Percentiles rank a stretch among this genome's conserved stretches.
phyloP scores from a whole-genome alignment of 92 coral and sea anemone genomes.

The Nematostella vectensis region DNA sequence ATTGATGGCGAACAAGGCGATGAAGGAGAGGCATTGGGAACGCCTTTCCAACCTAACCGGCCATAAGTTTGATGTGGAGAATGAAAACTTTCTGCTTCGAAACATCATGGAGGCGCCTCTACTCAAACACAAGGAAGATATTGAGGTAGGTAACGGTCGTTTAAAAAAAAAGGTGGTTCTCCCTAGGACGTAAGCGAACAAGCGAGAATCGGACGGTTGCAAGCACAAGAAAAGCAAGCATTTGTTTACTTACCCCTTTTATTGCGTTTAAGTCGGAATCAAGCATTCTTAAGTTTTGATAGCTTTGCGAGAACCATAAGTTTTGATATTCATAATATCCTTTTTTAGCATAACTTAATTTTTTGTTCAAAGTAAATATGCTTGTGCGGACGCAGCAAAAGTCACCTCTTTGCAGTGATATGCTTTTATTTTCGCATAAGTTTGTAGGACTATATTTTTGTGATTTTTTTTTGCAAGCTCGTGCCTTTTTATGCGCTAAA shows the following conservation, averaged over 20 bases:
- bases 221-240: neutral
- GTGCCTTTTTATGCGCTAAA: too few species aligned
- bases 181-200: too few species aligned
- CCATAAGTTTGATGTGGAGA: slow-evolving; percentile 74
- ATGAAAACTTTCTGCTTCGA: slow-evolving; percentile 72
- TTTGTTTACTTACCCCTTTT: neutral
- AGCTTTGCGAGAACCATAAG: too few species aligned
- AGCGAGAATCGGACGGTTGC: neutral
- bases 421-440: too few species aligned
- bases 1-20: slow-evolving; percentile 82
- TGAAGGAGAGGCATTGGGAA: slow-evolving; percentile 92
- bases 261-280: neutral
- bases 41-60: slow-evolving; percentile 65
- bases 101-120: slow-evolving; percentile 91
- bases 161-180: neutral
- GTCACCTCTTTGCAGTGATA: too few species aligned
- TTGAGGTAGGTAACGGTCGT: slow-evolving; percentile 54
- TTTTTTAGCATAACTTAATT: too few species aligned
- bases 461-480: too few species aligned
- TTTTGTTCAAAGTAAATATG: too few species aligned
- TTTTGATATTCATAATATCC: too few species aligned
- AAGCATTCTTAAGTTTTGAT: neutral
- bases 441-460: too few species aligned
- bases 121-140: slow-evolving; percentile 69
- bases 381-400: too few species aligned